Percentiles rank a stretch among this genome's conserved stretches.
These are phyloP conservation scores for Arnoldichthys spilopterus DNA, from an alignment of 2,797 vertebrate species.

Conservation along the genomic window DNA sequence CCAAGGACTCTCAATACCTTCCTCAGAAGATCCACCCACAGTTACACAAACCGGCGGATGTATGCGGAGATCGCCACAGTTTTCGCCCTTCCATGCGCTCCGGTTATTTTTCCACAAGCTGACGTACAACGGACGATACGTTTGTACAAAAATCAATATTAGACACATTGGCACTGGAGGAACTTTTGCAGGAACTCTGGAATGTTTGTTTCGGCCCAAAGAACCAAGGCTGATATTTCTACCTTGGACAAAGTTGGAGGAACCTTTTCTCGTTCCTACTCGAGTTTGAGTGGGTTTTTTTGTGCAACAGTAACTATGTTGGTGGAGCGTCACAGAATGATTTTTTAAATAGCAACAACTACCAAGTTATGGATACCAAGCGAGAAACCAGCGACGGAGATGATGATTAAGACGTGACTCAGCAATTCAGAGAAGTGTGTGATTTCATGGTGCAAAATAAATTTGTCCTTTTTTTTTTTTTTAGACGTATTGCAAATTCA, in stretches of 20 bases:
- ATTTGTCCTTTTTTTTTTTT: too few species aligned
- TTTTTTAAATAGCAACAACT: too few species aligned
- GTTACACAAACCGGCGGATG: neutral
- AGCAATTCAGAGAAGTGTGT: neutral
- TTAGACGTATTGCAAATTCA: too few species aligned
- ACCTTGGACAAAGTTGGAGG: neutral
- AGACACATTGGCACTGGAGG: neutral
- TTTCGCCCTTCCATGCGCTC: too few species aligned
- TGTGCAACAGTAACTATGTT: too few species aligned
- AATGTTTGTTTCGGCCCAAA: neutral
- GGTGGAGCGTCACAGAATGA: too few species aligned
- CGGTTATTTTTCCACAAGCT: too few species aligned
- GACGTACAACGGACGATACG: too few species aligned
- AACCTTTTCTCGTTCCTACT: neutral
- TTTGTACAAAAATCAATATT: neutral
- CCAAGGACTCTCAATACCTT: neutral
- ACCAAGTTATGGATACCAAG: too few species aligned
- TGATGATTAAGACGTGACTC: neutral
- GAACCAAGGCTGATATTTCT: too few species aligned
- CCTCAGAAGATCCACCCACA: neutral
- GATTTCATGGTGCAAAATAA: neutral
- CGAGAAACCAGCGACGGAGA: neutral
- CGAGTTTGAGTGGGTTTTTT: too few species aligned
- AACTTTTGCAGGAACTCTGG: neutral
- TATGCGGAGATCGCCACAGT: too few species aligned